These are phyloP conservation scores for Andricus curvator DNA, from an alignment of 2,888 invertebrate genomes.

Conservation along the genomic window DNA sequence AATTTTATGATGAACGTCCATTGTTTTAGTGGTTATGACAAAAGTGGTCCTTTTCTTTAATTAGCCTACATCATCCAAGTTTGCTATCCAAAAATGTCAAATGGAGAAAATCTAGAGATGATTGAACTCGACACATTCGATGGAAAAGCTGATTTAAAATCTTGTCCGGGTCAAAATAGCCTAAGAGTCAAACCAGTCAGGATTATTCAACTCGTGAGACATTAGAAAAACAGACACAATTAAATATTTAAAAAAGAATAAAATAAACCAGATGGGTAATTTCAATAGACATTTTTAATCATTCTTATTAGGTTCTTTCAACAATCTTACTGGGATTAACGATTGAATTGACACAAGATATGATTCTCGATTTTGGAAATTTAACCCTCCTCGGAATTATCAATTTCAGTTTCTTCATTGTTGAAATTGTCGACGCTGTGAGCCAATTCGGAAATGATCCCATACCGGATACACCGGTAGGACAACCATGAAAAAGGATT, in stretches of 20 bases:
- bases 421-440: constrained; percentile 61
- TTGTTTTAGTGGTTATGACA: constrained; percentile 8
- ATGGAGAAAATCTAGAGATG: neutral
- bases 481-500: constrained; percentile 26
- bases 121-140: constrained; percentile 1
- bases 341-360: constrained; percentile 29
- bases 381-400: constrained; percentile 30
- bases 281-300: neutral
- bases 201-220: constrained; percentile 28
- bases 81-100: neutral
- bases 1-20: constrained; percentile 30
- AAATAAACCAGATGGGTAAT: neutral
- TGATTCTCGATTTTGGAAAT: constrained; percentile 17
- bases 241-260: neutral
- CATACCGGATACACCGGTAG: constrained; percentile 63
- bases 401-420: constrained; percentile 12
- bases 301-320: constrained; percentile 23
- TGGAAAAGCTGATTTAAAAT: neutral
- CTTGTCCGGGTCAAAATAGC: neutral
- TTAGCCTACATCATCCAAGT: neutral
- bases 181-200: constrained; percentile 25
- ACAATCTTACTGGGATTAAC: constrained; percentile 5
- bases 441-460: constrained; percentile 60
- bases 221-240: neutral
- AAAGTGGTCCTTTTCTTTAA: neutral